These are phyloP conservation scores for Choloepus hoffmanni DNA, from an alignment of 2,113 vertebrate genomes.

Conservation along the genomic window DNA sequence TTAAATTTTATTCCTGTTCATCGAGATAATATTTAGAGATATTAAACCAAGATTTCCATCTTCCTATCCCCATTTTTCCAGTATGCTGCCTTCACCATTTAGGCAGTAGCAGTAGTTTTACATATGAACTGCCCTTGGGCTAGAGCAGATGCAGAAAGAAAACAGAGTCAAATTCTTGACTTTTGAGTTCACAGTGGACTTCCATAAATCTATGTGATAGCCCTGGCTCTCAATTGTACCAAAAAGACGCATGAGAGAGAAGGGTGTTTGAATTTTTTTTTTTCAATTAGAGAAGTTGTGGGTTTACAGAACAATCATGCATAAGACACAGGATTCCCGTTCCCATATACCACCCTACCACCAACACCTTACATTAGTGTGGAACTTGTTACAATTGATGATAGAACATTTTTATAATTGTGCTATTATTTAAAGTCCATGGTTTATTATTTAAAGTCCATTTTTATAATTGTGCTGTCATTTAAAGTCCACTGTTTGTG, in stretches of 20 bases:
- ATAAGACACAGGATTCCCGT: too few relatives aligned
- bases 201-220: neutral
- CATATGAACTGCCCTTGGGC: neutral
- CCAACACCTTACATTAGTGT: too few relatives aligned
- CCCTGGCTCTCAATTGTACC: neutral
- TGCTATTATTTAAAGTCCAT: too few relatives aligned
- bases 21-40: slow-evolving; percentile 18
- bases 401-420: too few relatives aligned
- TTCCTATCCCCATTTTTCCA: neutral
- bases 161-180: neutral
- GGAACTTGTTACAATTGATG: too few relatives aligned
- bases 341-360: too few relatives aligned
- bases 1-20: neutral
- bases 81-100: neutral
- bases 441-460: too few relatives aligned
- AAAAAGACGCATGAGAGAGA: neutral
- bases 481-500: too few relatives aligned
- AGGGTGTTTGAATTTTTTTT: neutral
- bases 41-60: neutral
- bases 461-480: too few relatives aligned
- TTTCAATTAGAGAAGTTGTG: too few relatives aligned
- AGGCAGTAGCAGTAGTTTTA: neutral
- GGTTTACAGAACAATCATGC: too few relatives aligned
- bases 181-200: neutral
- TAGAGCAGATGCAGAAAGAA: neutral